Conservation (phyloP, 2,888 invertebrate genomes). For the Nasonovia ribisnigri region DNA sequence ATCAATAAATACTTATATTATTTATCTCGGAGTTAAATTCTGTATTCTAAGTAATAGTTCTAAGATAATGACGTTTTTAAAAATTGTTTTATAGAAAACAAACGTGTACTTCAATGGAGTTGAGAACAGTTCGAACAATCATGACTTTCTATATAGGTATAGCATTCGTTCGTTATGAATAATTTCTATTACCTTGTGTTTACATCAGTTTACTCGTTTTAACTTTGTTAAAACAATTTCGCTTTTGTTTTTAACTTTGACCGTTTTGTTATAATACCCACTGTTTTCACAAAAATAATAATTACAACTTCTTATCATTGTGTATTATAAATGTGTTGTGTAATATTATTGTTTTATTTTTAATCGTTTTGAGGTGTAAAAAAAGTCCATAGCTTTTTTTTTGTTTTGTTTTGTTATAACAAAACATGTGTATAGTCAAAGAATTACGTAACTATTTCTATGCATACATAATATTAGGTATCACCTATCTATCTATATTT, state of each 20-base stretch:
- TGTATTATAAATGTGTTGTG: neutral
- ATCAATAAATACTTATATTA: neutral
- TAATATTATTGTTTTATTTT: neutral
- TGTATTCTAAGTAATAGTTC: neutral
- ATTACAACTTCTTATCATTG: neutral
- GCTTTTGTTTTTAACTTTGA: neutral
- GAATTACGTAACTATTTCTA: neutral
- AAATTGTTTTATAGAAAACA: neutral
- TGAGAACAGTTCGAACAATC: neutral
- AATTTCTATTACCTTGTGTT: neutral
- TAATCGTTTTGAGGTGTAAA: neutral
- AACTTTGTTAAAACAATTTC: constrained; percentile 9
- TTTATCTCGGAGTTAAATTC: neutral
- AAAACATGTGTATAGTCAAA: neutral
- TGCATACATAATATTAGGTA: neutral
- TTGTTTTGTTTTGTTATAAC: neutral
- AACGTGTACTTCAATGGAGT: neutral
- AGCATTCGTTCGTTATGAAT: neutral
- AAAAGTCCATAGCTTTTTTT: neutral
- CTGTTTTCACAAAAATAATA: constrained; percentile 3
- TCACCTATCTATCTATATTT: neutral
- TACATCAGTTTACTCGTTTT: neutral
- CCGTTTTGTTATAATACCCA: neutral
- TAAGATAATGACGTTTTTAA: neutral
- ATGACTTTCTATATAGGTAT: neutral